Evolutionary conservation across 1,140 invertebrate genomes (phyloP).

Genomic region (Cryptotermes secundus): DNA sequence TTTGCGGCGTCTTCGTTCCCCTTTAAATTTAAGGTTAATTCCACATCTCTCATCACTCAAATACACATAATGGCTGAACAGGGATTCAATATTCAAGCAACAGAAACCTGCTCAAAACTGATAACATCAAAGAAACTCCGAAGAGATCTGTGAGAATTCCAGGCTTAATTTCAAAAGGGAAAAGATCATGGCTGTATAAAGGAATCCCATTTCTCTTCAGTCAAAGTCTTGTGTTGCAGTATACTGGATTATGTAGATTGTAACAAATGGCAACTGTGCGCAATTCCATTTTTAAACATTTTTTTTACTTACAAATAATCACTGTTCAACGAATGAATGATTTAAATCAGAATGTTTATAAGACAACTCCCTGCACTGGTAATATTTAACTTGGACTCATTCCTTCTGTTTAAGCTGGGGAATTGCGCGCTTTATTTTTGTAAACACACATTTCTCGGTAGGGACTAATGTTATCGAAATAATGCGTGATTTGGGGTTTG

Average conservation of each 20-base stretch:
- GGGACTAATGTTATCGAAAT: conserved; percentile 2
- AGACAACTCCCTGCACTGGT: conserved; percentile 26
- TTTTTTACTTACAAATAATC: conserved; percentile 22
- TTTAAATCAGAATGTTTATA: conserved; percentile 27
- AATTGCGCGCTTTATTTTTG: conserved; percentile 25
- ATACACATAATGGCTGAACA: background rate
- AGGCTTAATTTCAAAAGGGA: conserved; percentile 28
- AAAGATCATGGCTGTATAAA: background rate
- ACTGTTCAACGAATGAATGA: conserved; percentile 21
- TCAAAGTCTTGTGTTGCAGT: conserved; percentile 30
- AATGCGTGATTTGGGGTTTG: conserved; percentile 2
- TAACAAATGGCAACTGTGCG: conserved; percentile 27
- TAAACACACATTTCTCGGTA: conserved; percentile 23
- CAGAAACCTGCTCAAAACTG: background rate
- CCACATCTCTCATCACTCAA: background rate
- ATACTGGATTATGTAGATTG: conserved; percentile 25
- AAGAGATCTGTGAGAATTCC: background rate
- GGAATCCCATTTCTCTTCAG: conserved; percentile 24
- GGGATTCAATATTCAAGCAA: background rate
- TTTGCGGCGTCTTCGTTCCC: conserved; percentile 10
- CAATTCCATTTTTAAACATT: conserved; percentile 24
- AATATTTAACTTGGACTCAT: conserved; percentile 22
- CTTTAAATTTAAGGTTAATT: conserved; percentile 27
- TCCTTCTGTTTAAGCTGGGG: conserved; percentile 21
- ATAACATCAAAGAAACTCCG: background rate